A percentile compares a stretch with the other conserved stretches of the same genome.
These are phyloP conservation scores for Patagioenas fasciata DNA, from an alignment of 2,113 vertebrate genomes.

Conservation along the genomic window DNA sequence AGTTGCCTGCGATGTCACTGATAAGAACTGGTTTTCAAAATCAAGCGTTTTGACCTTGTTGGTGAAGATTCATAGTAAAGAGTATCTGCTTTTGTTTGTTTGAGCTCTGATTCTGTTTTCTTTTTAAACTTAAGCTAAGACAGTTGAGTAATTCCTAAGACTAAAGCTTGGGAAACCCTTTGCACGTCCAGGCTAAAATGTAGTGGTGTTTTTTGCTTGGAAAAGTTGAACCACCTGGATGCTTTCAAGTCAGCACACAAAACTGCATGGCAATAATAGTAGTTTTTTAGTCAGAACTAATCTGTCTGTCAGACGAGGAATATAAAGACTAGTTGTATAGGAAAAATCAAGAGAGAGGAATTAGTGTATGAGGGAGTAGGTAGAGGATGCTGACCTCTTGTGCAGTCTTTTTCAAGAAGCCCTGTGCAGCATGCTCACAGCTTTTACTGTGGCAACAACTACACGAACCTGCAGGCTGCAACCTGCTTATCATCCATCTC, in stretches of 20 bases:
- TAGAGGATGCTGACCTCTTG: not conserved
- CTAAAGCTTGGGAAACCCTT: not conserved
- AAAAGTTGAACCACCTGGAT: not conserved
- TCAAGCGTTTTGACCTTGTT: not conserved
- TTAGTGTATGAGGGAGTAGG: not conserved
- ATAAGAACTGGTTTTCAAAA: not conserved
- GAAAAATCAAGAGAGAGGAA: not conserved
- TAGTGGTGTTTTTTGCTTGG: not conserved
- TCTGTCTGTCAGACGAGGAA: not conserved
- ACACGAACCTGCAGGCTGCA: not conserved
- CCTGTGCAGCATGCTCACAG: accelerated
- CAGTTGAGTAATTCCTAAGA: not conserved
- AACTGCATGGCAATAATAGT: not conserved
- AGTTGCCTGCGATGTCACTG: not conserved
- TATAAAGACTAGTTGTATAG: not conserved
- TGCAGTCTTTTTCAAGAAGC: not conserved
- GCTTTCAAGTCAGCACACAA: not conserved
- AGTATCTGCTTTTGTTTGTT: not conserved
- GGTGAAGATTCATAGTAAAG: not conserved
- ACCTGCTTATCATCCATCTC: not conserved
- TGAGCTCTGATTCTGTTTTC: not conserved
- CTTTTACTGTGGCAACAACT: not conserved
- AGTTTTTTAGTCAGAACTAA: not conserved
- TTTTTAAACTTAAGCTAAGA: not conserved
- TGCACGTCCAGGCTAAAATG: not conserved